These are phyloP conservation scores for Cataglyphis rosenhaueri DNA, from an alignment of 2,888 invertebrate genomes.

Conservation along the genomic window DNA sequence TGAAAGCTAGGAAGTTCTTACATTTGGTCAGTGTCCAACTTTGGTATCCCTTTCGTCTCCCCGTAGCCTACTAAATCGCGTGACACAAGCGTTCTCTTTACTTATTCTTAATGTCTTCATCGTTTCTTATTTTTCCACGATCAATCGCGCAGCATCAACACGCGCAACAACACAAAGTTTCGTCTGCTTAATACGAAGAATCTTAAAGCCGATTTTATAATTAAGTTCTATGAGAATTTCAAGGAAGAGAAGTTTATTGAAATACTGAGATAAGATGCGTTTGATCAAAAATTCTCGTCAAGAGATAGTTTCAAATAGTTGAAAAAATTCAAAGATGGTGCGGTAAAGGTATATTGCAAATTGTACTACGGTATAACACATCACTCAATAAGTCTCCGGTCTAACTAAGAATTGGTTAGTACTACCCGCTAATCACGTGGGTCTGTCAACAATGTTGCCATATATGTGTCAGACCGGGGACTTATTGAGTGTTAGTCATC, in stretches of 20 bases:
- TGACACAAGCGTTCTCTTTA: constrained; percentile 21
- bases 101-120: neutral
- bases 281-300: neutral
- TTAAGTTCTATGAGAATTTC: neutral
- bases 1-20: constrained; percentile 21
- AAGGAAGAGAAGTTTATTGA: neutral
- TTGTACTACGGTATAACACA: neutral
- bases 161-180: neutral
- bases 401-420: too few species aligned
- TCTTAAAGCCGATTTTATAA: neutral
- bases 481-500: too few species aligned
- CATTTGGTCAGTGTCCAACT: constrained; percentile 26
- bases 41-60: neutral
- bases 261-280: neutral
- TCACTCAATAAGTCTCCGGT: too few species aligned
- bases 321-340: neutral
- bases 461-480: too few species aligned
- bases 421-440: too few species aligned
- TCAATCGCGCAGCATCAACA: neutral
- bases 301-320: neutral
- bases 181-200: too few species aligned
- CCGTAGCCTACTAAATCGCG: constrained; percentile 40
- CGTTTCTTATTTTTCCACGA: neutral
- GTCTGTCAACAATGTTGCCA: too few species aligned
- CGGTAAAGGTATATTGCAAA: constrained; percentile 9